Evolutionary conservation across 2,113 vertebrate species (phyloP).

Genomic region (Leptodactylus fuscus): DNA sequence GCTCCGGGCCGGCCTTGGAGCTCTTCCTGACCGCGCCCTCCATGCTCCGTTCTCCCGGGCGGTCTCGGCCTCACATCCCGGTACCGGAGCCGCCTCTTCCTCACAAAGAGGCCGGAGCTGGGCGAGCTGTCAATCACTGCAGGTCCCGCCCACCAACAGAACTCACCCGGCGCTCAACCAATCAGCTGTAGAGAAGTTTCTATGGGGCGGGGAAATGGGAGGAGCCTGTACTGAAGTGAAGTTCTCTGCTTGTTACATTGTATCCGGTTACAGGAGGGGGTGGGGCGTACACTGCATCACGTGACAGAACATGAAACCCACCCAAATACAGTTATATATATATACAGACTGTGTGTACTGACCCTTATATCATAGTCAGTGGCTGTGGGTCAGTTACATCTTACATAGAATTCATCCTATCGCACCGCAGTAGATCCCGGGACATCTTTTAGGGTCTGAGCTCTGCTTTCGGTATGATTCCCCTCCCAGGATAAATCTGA

Average conservation of each 20-base stretch:
- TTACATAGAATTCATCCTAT: too few species aligned
- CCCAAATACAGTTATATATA: too few species aligned
- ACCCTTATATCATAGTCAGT: too few species aligned
- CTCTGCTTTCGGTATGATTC: too few species aligned
- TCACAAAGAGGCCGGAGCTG: not conserved
- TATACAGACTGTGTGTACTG: too few species aligned
- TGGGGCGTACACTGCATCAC: too few species aligned
- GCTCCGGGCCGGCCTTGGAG: slow-evolving; percentile 13
- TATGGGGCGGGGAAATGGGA: not conserved
- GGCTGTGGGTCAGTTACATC: too few species aligned
- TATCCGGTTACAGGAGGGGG: not conserved
- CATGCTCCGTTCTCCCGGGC: not conserved
- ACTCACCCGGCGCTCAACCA: not conserved
- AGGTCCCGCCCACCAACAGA: not conserved
- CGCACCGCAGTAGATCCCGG: too few species aligned
- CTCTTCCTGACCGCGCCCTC: slow-evolving; percentile 61
- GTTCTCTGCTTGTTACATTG: not conserved
- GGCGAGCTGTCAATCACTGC: not conserved
- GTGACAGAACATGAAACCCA: too few species aligned
- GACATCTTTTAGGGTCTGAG: too few species aligned
- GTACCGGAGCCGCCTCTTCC: not conserved
- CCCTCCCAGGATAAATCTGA: too few species aligned
- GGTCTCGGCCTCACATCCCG: not conserved
- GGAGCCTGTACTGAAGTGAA: not conserved
- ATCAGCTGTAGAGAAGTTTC: not conserved